These are phyloP conservation scores for Orius insidiosus DNA, from an alignment of 1,140 invertebrate species.

Conservation along the genomic window DNA sequence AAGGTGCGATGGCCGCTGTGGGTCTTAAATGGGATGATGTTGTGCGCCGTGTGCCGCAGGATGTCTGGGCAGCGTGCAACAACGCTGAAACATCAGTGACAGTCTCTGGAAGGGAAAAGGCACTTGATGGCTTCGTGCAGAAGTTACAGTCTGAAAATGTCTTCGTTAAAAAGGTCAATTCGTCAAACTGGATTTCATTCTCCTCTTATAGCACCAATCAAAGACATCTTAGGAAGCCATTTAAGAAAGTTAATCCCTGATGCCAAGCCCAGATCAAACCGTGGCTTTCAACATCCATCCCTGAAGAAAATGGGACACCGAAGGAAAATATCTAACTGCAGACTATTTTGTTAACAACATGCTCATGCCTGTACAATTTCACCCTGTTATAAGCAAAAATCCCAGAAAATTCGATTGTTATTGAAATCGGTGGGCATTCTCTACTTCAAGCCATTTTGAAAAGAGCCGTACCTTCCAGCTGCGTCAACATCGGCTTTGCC, in stretches of 20 bases:
- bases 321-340: conserved; percentile 41
- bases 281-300: conserved; percentile 78
- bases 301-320: conserved; percentile 47
- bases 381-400: conserved; percentile 13
- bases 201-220: conserved; percentile 47
- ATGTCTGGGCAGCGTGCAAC: conserved; percentile 78
- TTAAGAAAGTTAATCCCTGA: conserved; percentile 34
- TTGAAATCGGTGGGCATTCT: conserved; percentile 72
- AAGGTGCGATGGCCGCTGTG: conserved; percentile 30
- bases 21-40: conserved; percentile 74
- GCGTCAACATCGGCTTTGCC: conserved; percentile 58
- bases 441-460: conserved; percentile 51
- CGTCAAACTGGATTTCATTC: conserved; percentile 86
- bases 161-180: conserved; percentile 78
- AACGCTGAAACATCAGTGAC: conserved; percentile 85
- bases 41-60: conserved; percentile 48
- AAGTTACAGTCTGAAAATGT: conserved; percentile 55
- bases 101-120: conserved; percentile 65
- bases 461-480: conserved; percentile 37
- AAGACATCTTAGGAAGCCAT: background rate
- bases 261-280: conserved; percentile 47
- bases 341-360: conserved; percentile 1
- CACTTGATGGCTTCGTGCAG: conserved; percentile 53
- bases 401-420: conserved; percentile 18
- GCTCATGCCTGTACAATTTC: background rate